Conservation (phyloP, 2,113 vertebrate genomes). For the Zapornia atra region DNA sequence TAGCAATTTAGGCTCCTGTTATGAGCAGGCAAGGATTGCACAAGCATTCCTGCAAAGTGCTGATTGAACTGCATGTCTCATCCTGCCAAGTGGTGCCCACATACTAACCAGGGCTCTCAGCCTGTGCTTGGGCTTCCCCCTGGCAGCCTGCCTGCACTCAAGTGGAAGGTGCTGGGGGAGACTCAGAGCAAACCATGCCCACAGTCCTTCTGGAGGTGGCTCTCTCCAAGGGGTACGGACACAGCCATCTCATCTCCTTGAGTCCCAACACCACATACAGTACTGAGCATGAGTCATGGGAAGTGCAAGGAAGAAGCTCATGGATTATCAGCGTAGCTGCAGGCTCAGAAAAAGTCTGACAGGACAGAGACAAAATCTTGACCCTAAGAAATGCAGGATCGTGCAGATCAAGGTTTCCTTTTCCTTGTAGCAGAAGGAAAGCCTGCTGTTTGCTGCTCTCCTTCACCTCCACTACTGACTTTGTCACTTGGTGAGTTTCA, state of each 20-base stretch:
- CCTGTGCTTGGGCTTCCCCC: background rate
- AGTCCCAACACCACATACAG: background rate
- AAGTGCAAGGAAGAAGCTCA: background rate
- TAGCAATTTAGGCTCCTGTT: background rate
- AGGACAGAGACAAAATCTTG: background rate
- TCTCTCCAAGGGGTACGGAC: background rate
- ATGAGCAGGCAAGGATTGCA: background rate
- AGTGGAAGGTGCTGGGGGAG: background rate
- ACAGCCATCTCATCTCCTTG: background rate
- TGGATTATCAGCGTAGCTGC: background rate
- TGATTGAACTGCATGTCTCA: background rate
- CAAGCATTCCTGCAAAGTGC: background rate
- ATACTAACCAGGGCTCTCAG: background rate
- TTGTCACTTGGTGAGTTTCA: background rate
- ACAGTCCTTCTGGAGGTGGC: background rate
- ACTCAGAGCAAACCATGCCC: background rate
- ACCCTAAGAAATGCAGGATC: background rate
- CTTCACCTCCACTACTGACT: background rate
- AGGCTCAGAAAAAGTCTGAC: background rate
- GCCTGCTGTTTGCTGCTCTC: background rate
- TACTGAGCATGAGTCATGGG: background rate
- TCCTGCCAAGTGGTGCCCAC: background rate
- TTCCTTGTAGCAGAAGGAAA: background rate
- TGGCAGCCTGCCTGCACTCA: background rate
- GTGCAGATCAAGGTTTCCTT: background rate